A percentile compares a stretch with the other conserved stretches of the same genome.
Evolutionary conservation across 2,888 invertebrate species (phyloP).

Genomic region (Schizotus pectinicornis): DNA sequence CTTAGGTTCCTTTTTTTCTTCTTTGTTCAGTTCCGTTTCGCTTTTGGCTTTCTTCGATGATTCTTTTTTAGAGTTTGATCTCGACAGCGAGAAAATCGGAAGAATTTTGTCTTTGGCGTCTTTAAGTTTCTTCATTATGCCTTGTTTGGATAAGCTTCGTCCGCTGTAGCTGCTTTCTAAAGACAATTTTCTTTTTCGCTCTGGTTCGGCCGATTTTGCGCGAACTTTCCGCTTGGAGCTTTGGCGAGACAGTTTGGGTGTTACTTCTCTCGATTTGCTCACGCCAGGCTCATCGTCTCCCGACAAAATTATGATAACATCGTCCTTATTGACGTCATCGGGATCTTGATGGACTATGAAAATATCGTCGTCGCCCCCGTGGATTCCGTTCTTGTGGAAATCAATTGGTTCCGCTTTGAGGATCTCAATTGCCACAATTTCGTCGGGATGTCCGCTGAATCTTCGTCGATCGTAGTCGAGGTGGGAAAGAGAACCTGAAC

Average conservation of each 20-base stretch:
- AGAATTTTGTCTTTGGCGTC: constrained; percentile 44
- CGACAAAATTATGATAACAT: constrained; percentile 19
- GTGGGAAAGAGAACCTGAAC: background rate
- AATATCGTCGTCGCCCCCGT: constrained; percentile 10
- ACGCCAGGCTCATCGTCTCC: constrained; percentile 2
- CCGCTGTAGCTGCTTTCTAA: constrained; percentile 50
- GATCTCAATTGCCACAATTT: constrained; percentile 28
- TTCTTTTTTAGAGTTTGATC: constrained; percentile 34
- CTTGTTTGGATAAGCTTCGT: constrained; percentile 48
- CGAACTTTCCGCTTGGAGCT: constrained; percentile 28
- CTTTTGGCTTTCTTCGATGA: constrained; percentile 26
- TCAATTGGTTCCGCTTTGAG: constrained; percentile 22
- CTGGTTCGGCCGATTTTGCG: constrained; percentile 50
- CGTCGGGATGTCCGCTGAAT: constrained; percentile 24
- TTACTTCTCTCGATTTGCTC: background rate
- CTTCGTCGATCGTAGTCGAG: constrained; percentile 12
- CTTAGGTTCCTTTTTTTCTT: constrained; percentile 19
- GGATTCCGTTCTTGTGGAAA: constrained; percentile 14
- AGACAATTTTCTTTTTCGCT: constrained; percentile 47
- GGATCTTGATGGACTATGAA: constrained; percentile 16
- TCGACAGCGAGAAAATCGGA: constrained; percentile 33
- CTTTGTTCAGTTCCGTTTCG: constrained; percentile 25
- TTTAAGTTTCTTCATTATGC: constrained; percentile 45
- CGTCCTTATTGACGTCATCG: constrained; percentile 1
- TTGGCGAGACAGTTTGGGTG: constrained; percentile 8